Evolutionary conservation across 1,140 invertebrate species (phyloP).

Genomic region (Leucophenga varia): DNA sequence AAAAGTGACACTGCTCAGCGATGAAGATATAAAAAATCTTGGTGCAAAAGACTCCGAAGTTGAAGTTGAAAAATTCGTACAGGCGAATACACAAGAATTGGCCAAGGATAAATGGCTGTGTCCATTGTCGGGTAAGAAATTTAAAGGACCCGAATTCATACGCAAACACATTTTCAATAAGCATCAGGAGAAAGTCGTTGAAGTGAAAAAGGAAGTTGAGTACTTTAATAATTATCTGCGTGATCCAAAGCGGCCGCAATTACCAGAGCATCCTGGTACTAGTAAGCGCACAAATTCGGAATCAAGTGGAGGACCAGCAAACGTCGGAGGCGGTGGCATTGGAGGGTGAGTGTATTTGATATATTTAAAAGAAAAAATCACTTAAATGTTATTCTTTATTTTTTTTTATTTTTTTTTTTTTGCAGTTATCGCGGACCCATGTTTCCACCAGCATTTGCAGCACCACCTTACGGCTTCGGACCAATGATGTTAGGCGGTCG

Average conservation of each 20-base stretch:
- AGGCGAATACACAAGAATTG: constrained; percentile 91
- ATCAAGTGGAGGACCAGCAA: constrained; percentile 27
- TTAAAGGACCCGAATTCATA: constrained; percentile 98
- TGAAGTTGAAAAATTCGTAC: constrained; percentile 93
- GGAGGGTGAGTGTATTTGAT: constrained; percentile 52
- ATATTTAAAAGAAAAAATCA: neutral
- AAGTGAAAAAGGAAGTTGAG: constrained; percentile 93
- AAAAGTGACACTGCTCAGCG: constrained; percentile 66
- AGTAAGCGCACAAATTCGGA: constrained; percentile 57
- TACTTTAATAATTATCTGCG: constrained; percentile 98
- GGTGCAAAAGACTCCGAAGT: constrained; percentile 84
- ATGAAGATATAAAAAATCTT: constrained; percentile 82
- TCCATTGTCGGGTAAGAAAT: constrained; percentile 97
- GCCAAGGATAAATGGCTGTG: constrained; percentile 98
- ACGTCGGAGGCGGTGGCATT: constrained; percentile 54
- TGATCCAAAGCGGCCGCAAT: constrained; percentile 91
- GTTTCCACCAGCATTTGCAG: constrained; percentile 40
- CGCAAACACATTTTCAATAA: constrained; percentile 99
- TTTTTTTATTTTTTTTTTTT: neutral
- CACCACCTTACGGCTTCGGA: constrained; percentile 42
- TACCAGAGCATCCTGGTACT: constrained; percentile 78
- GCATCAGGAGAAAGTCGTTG: constrained; percentile 93
- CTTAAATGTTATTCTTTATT: neutral
- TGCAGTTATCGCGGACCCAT: constrained; percentile 35
- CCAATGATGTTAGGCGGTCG: constrained; percentile 41